phyloP scores from a whole-genome alignment of 2,113 vertebrate species.

The Balaeniceps rex region DNA sequence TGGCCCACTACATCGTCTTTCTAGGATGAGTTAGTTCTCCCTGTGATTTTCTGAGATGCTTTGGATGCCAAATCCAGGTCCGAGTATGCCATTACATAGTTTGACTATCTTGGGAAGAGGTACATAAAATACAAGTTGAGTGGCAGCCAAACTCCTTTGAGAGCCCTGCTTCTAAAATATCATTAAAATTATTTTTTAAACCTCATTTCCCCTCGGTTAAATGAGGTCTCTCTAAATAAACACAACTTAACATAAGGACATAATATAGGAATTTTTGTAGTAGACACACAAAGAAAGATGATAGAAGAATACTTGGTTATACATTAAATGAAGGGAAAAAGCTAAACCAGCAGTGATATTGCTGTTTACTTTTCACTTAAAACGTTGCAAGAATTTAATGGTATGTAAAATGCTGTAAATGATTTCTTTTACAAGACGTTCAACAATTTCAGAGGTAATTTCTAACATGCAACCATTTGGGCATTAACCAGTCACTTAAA shows the following conservation, averaged over 20 bases:
- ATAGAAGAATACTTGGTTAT: neutral
- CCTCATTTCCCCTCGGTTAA: neutral
- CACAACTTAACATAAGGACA: neutral
- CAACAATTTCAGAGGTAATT: neutral
- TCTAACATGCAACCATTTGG: neutral
- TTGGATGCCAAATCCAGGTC: neutral
- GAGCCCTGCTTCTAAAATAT: neutral
- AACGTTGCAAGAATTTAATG: neutral
- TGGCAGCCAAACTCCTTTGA: neutral
- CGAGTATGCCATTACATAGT: neutral
- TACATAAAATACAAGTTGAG: neutral
- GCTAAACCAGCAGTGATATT: neutral
- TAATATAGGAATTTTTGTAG: neutral
- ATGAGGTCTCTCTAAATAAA: neutral
- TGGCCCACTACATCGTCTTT: neutral
- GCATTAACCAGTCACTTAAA: neutral
- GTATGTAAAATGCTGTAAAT: neutral
- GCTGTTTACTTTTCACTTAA: neutral
- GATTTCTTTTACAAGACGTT: neutral
- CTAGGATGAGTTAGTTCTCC: neutral
- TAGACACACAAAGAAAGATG: neutral
- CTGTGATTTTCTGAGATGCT: neutral
- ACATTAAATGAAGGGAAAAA: neutral
- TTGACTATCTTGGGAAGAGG: neutral
- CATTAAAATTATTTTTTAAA: neutral